phyloP scores from a whole-genome alignment of 2,113 vertebrate genomes.

The Gopherus evgoodei region DNA sequence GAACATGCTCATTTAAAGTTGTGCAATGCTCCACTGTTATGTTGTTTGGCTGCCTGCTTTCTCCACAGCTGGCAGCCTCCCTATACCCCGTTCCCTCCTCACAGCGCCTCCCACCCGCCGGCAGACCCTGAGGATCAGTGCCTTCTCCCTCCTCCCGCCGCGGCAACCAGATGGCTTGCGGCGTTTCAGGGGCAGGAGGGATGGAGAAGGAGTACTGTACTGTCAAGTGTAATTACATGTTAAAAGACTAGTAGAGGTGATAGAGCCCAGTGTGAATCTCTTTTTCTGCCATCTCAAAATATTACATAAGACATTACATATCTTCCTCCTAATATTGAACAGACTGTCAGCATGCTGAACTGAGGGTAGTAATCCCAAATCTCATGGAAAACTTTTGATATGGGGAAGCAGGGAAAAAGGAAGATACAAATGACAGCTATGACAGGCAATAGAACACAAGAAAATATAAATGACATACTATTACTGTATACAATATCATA shows the following conservation, averaged over 20 bases:
- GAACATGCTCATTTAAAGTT: too few relatives aligned
- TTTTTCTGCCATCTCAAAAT: not conserved
- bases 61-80: too few relatives aligned
- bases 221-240: not conserved
- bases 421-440: not conserved
- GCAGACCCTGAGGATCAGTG: too few relatives aligned
- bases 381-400: not conserved
- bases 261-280: not conserved
- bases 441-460: not conserved
- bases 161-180: too few relatives aligned
- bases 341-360: not conserved
- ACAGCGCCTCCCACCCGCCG: too few relatives aligned
- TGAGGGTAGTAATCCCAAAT: not conserved
- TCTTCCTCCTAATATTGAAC: not conserved
- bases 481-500: not conserved
- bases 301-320: not conserved
- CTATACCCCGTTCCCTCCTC: too few relatives aligned
- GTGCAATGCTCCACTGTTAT: too few relatives aligned
- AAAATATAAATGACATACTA: not conserved
- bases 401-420: not conserved
- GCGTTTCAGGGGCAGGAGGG: too few relatives aligned
- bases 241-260: not conserved
- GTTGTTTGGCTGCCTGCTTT: too few relatives aligned
- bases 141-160: too few relatives aligned
- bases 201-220: not conserved